Conservation (phyloP, 2,797 vertebrate genomes). For the Heteromormyrus szaboi region DNA sequence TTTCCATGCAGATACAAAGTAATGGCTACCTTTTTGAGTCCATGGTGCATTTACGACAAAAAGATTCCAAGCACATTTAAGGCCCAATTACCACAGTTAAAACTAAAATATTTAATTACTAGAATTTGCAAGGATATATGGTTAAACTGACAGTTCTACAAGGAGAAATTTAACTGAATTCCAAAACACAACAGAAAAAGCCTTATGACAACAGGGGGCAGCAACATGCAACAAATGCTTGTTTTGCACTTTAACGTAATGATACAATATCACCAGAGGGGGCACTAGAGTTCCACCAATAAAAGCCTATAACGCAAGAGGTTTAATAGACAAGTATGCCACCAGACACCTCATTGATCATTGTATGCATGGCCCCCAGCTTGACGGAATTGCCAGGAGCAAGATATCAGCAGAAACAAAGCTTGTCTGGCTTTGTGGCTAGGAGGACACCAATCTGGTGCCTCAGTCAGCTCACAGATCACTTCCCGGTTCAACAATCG, state of each 20-base stretch:
- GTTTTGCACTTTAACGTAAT: background rate
- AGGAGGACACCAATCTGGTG: background rate
- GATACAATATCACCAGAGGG: background rate
- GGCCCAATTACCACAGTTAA: background rate
- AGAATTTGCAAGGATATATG: background rate
- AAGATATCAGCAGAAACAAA: background rate
- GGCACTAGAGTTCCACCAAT: background rate
- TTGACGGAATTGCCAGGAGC: background rate
- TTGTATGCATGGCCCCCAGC: background rate
- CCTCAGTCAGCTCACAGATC: background rate
- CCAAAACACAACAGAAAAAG: background rate
- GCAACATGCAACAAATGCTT: conserved; percentile 7
- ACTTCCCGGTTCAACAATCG: background rate
- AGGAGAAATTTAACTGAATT: background rate
- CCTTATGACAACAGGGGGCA: conserved; percentile 12
- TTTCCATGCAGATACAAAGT: background rate
- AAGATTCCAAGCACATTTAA: background rate
- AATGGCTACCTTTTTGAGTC: background rate
- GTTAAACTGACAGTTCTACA: background rate
- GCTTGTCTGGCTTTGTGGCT: background rate
- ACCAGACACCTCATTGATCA: conserved; percentile 6
- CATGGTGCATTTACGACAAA: background rate
- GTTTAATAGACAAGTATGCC: background rate
- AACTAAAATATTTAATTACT: background rate
- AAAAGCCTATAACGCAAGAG: background rate